Conservation (phyloP, 2,888 invertebrate species). For the Oithona nana region DNA sequence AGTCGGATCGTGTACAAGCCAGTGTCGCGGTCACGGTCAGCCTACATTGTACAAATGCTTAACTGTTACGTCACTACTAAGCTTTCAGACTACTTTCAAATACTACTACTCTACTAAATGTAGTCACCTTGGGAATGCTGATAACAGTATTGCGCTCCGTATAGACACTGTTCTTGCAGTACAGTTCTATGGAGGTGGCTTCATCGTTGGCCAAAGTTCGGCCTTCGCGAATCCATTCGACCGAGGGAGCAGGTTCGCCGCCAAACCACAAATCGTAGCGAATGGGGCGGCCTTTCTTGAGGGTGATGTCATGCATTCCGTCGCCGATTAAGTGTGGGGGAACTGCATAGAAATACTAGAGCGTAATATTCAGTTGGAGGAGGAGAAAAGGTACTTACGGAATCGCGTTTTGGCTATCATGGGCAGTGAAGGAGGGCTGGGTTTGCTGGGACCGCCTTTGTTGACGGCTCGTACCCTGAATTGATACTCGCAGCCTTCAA, state of each 20-base stretch:
- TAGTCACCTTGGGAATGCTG: conserved; percentile 9
- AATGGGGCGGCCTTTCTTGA: conserved; percentile 35
- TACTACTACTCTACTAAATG: no score
- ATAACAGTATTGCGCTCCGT: conserved; percentile 30
- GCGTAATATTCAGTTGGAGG: no score
- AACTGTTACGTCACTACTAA: no score
- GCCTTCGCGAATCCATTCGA: conserved; percentile 65
- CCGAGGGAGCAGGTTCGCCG: conserved; percentile 91
- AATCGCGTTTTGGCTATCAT: conserved; percentile 87
- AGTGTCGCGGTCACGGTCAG: conserved; percentile 27
- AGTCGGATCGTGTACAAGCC: conserved; percentile 33
- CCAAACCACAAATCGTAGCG: conserved; percentile 63
- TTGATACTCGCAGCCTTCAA: conserved; percentile 80
- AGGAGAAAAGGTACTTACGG: conserved; percentile 31
- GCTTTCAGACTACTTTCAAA: no score
- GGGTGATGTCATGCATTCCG: conserved; percentile 29
- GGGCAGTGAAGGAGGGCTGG: conserved; percentile 74
- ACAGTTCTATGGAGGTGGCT: conserved; percentile 26
- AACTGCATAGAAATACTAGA: no score
- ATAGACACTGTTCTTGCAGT: conserved; percentile 29
- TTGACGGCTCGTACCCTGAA: conserved; percentile 83
- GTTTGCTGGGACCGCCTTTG: conserved; percentile 85
- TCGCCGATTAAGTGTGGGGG: conserved; percentile 35
- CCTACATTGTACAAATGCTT: background rate
- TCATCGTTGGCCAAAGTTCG: conserved; percentile 47